phyloP scores from a whole-genome alignment of 2,888 invertebrate genomes.

The Acronicta alni region DNA sequence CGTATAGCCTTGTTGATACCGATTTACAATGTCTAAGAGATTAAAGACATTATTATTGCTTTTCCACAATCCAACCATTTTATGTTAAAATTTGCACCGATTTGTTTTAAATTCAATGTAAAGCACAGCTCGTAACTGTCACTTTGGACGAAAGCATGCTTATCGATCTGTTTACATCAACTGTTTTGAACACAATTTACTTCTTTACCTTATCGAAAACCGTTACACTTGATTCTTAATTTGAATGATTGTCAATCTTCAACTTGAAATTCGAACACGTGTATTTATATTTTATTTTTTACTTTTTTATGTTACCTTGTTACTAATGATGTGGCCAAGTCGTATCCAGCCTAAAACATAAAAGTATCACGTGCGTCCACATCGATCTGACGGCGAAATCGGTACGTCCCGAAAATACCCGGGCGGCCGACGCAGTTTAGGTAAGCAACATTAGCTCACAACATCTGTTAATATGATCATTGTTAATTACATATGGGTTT shows the following conservation, averaged over 20 bases:
- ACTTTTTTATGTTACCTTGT: conserved; percentile 57
- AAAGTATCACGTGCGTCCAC: conserved; percentile 75
- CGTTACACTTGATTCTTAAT: conserved; percentile 43
- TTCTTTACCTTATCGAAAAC: conserved; percentile 53
- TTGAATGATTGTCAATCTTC: conserved; percentile 34
- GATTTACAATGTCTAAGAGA: background rate
- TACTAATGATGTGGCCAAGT: conserved; percentile 54
- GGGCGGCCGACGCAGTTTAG: conserved; percentile 84
- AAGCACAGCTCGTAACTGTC: conserved; percentile 47
- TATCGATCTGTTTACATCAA: conserved; percentile 86
- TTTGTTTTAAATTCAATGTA: conserved; percentile 27
- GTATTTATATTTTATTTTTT: conserved; percentile 37
- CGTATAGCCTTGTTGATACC: background rate
- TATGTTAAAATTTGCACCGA: conserved; percentile 28
- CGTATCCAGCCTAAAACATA: conserved; percentile 66
- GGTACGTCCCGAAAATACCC: conserved; percentile 86
- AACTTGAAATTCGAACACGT: conserved; percentile 50
- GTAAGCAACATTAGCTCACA: conserved; percentile 88
- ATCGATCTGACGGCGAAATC: conserved; percentile 78
- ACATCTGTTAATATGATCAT: conserved; percentile 90
- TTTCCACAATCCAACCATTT: conserved; percentile 15
- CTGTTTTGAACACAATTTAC: conserved; percentile 72
- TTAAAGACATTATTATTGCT: background rate
- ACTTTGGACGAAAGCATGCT: conserved; percentile 61
- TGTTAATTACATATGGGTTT: conserved; percentile 90